These are phyloP conservation scores for Eulithis testata DNA, from an alignment of 2,888 invertebrate genomes.

Conservation along the genomic window DNA sequence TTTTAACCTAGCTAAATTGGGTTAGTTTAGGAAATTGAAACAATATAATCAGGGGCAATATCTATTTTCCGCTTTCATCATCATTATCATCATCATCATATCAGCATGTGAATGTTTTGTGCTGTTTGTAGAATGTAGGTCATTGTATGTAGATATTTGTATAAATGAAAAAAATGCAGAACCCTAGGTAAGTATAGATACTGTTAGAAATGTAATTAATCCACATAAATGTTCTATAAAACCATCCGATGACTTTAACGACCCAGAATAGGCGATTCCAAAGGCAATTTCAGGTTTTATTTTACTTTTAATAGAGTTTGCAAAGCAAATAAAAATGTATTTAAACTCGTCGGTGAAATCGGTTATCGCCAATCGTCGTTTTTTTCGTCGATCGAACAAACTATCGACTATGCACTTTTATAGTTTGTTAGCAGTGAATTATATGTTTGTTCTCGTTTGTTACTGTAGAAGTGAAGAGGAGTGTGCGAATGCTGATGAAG, in stretches of 20 bases:
- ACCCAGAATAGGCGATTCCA: constrained; percentile 21
- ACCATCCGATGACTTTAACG: constrained; percentile 18
- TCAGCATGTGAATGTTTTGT: no score
- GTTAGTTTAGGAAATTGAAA: no score
- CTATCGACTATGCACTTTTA: constrained; percentile 46
- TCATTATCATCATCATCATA: no score
- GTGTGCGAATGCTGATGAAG: constrained; percentile 47
- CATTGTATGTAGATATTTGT: no score
- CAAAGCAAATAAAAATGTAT: constrained; percentile 40
- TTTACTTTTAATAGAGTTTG: constrained; percentile 25
- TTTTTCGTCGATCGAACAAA: constrained; percentile 42
- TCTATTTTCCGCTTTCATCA: no score
- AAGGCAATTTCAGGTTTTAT: constrained; percentile 26
- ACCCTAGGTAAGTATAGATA: background rate
- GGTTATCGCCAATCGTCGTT: constrained; percentile 39
- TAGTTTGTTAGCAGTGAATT: constrained; percentile 41
- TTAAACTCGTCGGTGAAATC: constrained; percentile 40
- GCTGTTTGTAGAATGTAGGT: no score
- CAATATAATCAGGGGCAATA: background rate
- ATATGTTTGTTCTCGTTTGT: constrained; percentile 40
- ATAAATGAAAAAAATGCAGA: no score
- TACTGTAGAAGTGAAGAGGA: constrained; percentile 38
- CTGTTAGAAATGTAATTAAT: constrained; percentile 7
- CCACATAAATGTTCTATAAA: constrained; percentile 10
- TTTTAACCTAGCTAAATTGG: no score